Evolutionary conservation across 2,797 vertebrate genomes (phyloP).

Genomic region (Scyliorhinus canicula): DNA sequence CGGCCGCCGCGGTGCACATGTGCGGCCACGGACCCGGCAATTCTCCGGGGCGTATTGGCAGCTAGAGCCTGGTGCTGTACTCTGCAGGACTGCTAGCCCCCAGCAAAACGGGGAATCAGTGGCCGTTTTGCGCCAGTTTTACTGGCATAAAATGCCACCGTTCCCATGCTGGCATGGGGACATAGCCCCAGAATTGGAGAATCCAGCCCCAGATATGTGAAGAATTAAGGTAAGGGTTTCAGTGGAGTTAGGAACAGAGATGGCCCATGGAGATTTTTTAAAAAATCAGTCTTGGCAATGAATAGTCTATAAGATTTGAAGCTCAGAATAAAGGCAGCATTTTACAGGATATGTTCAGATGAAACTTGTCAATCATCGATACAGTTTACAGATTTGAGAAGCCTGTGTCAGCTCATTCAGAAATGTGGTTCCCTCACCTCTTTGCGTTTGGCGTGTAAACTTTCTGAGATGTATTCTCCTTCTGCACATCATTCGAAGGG

Average conservation of each 20-base stretch:
- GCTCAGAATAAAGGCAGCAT: neutral
- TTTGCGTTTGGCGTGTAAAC: neutral
- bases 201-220: neutral
- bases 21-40: no score
- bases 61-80: no score
- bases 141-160: no score
- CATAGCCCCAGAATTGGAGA: no score
- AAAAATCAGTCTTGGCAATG: neutral
- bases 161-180: no score
- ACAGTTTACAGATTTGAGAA: neutral
- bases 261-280: neutral
- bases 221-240: neutral
- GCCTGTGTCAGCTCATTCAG: neutral
- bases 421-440: neutral
- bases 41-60: no score
- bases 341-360: neutral
- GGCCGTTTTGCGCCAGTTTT: no score
- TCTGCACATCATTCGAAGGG: neutral
- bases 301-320: neutral
- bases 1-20: no score
- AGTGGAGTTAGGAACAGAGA: neutral
- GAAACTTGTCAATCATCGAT: neutral
- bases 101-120: no score
- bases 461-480: neutral
- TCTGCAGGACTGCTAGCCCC: no score